Evolutionary conservation across 1,140 invertebrate genomes (phyloP).

Genomic region (Platyscapa corneri): DNA sequence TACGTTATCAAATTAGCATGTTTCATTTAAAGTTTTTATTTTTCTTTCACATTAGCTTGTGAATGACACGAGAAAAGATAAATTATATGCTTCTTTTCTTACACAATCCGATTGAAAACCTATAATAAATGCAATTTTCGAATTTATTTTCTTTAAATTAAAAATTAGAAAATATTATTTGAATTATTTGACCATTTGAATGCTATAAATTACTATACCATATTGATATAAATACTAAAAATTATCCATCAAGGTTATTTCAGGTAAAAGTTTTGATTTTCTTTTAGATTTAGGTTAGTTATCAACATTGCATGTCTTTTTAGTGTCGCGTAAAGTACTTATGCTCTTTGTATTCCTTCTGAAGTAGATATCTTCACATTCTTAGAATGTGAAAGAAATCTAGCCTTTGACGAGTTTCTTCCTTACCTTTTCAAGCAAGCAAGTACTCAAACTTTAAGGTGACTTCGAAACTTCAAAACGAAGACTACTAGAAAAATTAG

Average conservation of each 20-base stretch:
- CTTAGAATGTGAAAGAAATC: slow-evolving; percentile 45
- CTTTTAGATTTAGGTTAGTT: neutral
- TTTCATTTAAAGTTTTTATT: neutral
- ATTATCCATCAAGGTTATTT: too few relatives aligned
- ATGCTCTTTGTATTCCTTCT: neutral
- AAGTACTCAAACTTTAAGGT: slow-evolving; percentile 29
- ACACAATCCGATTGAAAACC: too few relatives aligned
- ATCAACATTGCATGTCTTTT: neutral
- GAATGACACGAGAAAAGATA: neutral
- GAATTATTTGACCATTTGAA: too few relatives aligned
- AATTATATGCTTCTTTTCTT: neutral
- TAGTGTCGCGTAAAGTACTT: neutral
- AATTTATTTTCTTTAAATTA: too few relatives aligned
- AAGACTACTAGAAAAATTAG: slow-evolving; percentile 32
- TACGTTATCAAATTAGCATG: neutral
- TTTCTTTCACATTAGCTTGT: too few relatives aligned
- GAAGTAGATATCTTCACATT: neutral
- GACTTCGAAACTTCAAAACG: slow-evolving; percentile 41
- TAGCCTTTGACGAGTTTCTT: slow-evolving; percentile 42
- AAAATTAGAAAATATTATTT: too few relatives aligned
- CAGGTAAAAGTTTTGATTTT: neutral
- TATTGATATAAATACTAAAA: too few relatives aligned
- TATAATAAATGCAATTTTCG: too few relatives aligned
- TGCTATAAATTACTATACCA: neutral
- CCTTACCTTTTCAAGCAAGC: slow-evolving; percentile 31